Conservation (phyloP, 2,113 vertebrate genomes). For the Salvator merianae region DNA sequence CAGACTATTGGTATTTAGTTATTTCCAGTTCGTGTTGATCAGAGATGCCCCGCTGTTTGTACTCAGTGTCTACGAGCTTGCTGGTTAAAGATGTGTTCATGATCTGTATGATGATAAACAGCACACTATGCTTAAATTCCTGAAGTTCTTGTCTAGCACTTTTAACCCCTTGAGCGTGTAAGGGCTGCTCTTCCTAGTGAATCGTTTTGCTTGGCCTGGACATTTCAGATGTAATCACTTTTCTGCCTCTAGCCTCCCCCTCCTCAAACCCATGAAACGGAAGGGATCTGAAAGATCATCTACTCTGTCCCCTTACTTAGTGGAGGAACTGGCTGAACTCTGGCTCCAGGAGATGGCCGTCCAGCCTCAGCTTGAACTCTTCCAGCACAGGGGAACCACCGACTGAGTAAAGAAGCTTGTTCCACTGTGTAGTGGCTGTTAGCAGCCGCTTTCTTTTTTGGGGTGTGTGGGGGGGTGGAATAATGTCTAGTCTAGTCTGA, state of each 20-base stretch:
- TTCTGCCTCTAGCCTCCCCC: neutral
- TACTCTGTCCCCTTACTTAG: no score
- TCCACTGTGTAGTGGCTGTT: no score
- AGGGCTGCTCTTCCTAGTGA: neutral
- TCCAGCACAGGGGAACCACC: no score
- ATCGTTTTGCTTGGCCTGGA: neutral
- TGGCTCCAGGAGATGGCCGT: no score
- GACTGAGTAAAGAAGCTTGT: no score
- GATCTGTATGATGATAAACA: neutral
- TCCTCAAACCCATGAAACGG: no score
- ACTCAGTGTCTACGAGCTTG: neutral
- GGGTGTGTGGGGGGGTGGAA: no score
- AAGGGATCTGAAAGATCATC: neutral
- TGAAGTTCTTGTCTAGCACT: neutral
- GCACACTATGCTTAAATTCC: neutral
- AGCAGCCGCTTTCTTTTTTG: no score
- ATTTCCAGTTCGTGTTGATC: neutral
- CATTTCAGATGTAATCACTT: neutral
- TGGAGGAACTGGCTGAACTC: no score
- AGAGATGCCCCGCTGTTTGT: neutral
- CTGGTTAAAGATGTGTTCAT: neutral
- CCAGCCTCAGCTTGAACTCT: no score
- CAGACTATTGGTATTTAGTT: neutral
- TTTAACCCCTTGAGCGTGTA: neutral
- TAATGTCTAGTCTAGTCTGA: no score